phyloP scores from a whole-genome alignment of 1,140 invertebrate genomes.

The Sesamia nonagrioides region DNA sequence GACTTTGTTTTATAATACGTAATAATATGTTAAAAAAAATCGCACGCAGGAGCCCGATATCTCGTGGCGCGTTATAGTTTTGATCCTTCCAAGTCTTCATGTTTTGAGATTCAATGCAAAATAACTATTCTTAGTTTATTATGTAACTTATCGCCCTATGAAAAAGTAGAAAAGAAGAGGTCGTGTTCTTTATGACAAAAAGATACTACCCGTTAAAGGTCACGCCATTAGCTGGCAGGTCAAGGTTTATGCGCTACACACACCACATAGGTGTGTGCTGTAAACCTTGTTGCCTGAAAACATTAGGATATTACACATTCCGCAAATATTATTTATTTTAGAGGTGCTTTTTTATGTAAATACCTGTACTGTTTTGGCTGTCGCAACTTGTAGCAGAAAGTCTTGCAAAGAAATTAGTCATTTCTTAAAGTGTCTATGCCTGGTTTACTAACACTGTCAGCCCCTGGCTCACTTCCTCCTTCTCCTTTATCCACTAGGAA shows the following conservation, averaged over 20 bases:
- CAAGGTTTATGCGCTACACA: constrained; percentile 14
- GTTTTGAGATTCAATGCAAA: background rate
- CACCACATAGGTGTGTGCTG: no score
- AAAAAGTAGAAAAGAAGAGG: no score
- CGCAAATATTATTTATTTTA: background rate
- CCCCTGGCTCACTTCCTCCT: background rate
- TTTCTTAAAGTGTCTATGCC: background rate
- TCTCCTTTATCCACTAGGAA: background rate
- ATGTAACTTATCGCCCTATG: background rate
- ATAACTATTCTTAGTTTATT: background rate
- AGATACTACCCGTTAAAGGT: constrained; percentile 22
- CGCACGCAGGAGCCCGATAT: no score
- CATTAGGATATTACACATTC: background rate
- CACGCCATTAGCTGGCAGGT: constrained; percentile 19
- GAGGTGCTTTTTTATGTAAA: no score
- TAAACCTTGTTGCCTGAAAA: constrained; percentile 18
- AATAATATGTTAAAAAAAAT: no score
- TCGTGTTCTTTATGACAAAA: constrained; percentile 16
- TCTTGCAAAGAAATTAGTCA: no score
- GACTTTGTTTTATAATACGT: no score
- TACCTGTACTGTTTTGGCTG: no score
- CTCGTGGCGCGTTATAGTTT: no score
- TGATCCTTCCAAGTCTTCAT: background rate
- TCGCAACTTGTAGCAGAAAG: no score
- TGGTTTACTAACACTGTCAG: background rate